Evolutionary conservation across 2,888 invertebrate species (phyloP).

Genomic region (Hirtodrosophila duncani): DNA sequence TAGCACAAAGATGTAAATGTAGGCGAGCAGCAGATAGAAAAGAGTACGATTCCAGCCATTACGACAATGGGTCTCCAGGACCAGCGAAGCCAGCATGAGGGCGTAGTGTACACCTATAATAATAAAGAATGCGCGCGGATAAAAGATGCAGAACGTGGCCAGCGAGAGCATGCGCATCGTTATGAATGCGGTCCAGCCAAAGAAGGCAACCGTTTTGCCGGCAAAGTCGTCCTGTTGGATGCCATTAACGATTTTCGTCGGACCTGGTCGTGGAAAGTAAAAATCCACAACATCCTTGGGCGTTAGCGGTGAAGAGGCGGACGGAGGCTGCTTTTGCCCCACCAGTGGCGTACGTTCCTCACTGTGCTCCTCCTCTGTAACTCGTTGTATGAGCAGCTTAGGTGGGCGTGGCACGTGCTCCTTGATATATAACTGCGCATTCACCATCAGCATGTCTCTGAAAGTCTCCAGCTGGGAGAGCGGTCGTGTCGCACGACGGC

Average conservation of each 20-base stretch:
- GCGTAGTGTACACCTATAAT: constrained; percentile 83
- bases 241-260: constrained; percentile 81
- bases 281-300: constrained; percentile 75
- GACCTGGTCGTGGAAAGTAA: constrained; percentile 77
- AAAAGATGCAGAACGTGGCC: constrained; percentile 84
- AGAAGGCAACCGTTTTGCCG: constrained; percentile 83
- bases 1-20: constrained; percentile 86
- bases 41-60: constrained; percentile 80
- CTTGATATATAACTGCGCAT: constrained; percentile 80
- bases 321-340: constrained; percentile 21
- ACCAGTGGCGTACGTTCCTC: constrained; percentile 41
- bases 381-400: constrained; percentile 77
- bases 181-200: constrained; percentile 89
- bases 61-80: constrained; percentile 81
- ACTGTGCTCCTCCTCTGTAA: constrained; percentile 77
- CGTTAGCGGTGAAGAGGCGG: constrained; percentile 45
- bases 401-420: constrained; percentile 80
- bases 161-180: constrained; percentile 85
- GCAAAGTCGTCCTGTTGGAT: constrained; percentile 87
- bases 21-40: constrained; percentile 85
- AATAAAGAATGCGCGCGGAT: constrained; percentile 82
- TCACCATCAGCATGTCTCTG: constrained; percentile 79
- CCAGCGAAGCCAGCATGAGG: constrained; percentile 83
- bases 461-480: constrained; percentile 74
- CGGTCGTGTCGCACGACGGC: constrained; percentile 49